These are phyloP conservation scores for Accipiter cooperii DNA, from an alignment of 2,113 vertebrate species.

Conservation along the genomic window DNA sequence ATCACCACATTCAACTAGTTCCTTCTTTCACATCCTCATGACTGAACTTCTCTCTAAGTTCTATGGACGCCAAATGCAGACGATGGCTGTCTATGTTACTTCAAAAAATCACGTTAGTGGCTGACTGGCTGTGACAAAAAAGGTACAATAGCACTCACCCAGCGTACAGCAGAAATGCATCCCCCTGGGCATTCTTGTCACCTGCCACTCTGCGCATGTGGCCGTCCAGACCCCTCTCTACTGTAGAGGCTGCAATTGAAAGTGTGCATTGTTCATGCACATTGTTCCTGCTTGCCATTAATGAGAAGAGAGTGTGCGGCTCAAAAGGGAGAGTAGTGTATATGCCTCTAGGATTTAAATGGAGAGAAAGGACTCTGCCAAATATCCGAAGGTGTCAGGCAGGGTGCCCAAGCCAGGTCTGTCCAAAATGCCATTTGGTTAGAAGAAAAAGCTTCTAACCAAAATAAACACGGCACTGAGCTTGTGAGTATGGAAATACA, in stretches of 20 bases:
- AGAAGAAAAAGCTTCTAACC: neutral
- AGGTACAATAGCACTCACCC: neutral
- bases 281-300: neutral
- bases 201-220: neutral
- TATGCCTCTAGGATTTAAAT: neutral
- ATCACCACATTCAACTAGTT: neutral
- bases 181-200: neutral
- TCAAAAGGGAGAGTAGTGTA: neutral
- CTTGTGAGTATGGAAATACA: neutral
- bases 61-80: neutral
- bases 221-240: neutral
- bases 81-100: neutral
- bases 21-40: neutral
- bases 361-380: neutral
- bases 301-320: neutral
- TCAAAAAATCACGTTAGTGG: neutral
- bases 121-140: neutral
- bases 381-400: neutral
- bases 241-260: neutral
- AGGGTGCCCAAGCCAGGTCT: neutral
- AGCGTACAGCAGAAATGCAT: neutral
- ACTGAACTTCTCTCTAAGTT: neutral
- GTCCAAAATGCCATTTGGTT: neutral
- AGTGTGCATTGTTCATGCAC: neutral
- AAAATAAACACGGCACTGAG: neutral